Evolutionary conservation across 2,113 vertebrate genomes (phyloP).

Genomic region (Ginglymostoma cirratum): DNA sequence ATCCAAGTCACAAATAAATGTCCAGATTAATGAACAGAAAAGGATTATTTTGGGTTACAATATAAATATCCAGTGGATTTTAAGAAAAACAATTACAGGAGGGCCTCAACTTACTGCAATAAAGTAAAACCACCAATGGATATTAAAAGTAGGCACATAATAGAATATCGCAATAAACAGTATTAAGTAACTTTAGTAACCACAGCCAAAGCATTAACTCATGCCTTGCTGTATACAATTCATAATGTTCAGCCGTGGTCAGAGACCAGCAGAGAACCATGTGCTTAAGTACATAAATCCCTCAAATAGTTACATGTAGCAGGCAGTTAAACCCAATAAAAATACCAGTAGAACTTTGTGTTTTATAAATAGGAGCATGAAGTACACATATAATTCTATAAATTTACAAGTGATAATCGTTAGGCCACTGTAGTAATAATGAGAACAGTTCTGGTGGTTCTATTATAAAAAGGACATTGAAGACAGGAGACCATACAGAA

Average conservation of each 20-base stretch:
- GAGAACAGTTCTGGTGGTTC: not conserved
- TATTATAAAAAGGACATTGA: not conserved
- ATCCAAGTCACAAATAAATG: not conserved
- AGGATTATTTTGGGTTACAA: not conserved
- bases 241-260: not conserved
- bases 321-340: not conserved
- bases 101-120: not conserved
- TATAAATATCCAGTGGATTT: not conserved
- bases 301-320: not conserved
- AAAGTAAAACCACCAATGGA: not conserved
- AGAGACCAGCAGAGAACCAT: not conserved
- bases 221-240: not conserved
- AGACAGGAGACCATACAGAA: not conserved
- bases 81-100: not conserved
- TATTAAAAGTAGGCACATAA: not conserved
- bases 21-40: not conserved
- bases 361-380: not conserved
- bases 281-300: not conserved
- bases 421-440: not conserved
- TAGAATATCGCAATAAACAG: not conserved
- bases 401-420: not conserved
- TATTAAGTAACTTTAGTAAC: not conserved
- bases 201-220: not conserved
- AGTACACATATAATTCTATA: not conserved
- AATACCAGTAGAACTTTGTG: not conserved